A percentile compares a stretch with the other conserved stretches of the same genome.
Conservation (phyloP, 2,797 vertebrate genomes). For the Sebastiscus tertius region DNA sequence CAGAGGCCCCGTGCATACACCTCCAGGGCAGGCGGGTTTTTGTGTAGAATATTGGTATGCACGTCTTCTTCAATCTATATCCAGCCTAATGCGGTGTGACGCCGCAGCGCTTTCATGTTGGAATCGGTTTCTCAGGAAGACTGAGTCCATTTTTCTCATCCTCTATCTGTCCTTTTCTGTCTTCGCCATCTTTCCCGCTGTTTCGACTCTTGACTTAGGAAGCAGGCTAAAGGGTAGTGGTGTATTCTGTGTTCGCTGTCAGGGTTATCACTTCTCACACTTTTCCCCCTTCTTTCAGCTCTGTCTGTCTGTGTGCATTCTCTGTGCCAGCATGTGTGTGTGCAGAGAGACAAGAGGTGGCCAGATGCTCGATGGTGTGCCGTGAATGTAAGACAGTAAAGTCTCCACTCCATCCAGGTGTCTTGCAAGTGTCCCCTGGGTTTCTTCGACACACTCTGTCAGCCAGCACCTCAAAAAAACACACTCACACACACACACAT, state of each 20-base stretch:
- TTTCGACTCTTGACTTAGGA: background rate
- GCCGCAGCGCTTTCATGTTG: slow-evolving; percentile 69
- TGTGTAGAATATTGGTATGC: slow-evolving; percentile 41
- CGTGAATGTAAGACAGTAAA: slow-evolving; percentile 39
- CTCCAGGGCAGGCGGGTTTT: slow-evolving; percentile 30
- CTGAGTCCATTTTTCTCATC: slow-evolving; percentile 23
- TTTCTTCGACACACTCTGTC: slow-evolving; percentile 57
- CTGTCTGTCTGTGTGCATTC: background rate
- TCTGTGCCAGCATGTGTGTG: background rate
- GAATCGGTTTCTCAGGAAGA: slow-evolving; percentile 56
- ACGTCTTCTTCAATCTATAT: slow-evolving; percentile 45
- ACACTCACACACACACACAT: background rate
- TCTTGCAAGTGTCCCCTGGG: slow-evolving; percentile 46
- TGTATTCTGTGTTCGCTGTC: slow-evolving; percentile 27
- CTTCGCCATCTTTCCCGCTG: slow-evolving; percentile 38
- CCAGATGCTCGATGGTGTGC: slow-evolving; percentile 50
- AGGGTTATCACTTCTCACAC: slow-evolving; percentile 26
- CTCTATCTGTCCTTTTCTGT: slow-evolving; percentile 17
- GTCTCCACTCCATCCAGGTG: slow-evolving; percentile 58
- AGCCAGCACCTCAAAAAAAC: slow-evolving; percentile 36
- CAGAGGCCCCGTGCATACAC: slow-evolving; percentile 20
- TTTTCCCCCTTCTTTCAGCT: background rate
- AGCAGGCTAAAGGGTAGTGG: slow-evolving; percentile 8
- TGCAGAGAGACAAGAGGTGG: slow-evolving; percentile 7
- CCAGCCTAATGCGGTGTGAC: slow-evolving; percentile 63